These are phyloP conservation scores for Sogatella furcifera DNA, from an alignment of 1,140 invertebrate species.

Conservation along the genomic window DNA sequence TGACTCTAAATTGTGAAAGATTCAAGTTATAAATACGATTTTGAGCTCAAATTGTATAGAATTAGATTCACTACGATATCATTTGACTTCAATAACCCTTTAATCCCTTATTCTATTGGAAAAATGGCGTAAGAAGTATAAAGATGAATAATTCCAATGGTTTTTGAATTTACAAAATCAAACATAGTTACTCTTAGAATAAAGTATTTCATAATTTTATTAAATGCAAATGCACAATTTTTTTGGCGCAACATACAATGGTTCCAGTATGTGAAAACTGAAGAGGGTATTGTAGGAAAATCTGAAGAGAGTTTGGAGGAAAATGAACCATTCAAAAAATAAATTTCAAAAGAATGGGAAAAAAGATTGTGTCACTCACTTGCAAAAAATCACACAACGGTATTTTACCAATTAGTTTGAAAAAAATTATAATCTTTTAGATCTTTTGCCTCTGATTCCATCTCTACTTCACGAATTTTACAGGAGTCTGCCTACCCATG, in stretches of 20 bases:
- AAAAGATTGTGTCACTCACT: neutral
- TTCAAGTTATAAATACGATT: too few species aligned
- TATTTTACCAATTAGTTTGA: neutral
- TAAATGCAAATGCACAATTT: neutral
- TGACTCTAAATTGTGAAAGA: too few species aligned
- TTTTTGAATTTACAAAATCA: too few species aligned
- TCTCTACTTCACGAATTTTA: neutral
- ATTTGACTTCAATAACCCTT: too few species aligned
- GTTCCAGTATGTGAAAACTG: neutral
- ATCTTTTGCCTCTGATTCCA: neutral
- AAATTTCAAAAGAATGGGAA: neutral
- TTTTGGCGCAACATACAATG: neutral
- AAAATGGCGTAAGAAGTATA: too few species aligned
- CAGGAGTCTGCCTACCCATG: neutral
- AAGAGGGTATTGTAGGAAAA: neutral
- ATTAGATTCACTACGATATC: too few species aligned
- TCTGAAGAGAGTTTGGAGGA: neutral
- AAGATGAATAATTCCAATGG: too few species aligned
- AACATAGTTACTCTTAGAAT: too few species aligned
- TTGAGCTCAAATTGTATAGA: too few species aligned
- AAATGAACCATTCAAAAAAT: neutral
- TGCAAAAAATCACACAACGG: neutral
- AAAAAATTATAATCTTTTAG: neutral
- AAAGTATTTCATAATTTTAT: too few species aligned
- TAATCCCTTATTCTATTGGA: too few species aligned